These are phyloP conservation scores for Microtus ochrogaster DNA, from an alignment of 2,113 vertebrate genomes.

Conservation along the genomic window DNA sequence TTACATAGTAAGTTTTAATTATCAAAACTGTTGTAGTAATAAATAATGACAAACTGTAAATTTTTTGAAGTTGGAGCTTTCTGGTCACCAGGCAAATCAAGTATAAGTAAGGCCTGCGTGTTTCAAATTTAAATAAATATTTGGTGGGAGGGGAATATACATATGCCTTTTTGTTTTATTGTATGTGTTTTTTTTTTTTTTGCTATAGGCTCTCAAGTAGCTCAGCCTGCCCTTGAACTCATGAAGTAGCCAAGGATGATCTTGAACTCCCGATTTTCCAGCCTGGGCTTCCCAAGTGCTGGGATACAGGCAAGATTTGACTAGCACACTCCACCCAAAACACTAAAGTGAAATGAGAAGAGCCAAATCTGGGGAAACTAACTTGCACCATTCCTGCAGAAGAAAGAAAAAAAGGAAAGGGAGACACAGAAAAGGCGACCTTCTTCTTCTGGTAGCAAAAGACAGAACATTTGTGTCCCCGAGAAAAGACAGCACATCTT, in stretches of 20 bases:
- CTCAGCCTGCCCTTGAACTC: background rate
- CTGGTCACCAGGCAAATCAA: background rate
- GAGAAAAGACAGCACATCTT: background rate
- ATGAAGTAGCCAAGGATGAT: background rate
- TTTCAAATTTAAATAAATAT: background rate
- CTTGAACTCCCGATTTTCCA: background rate
- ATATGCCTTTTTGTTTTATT: background rate
- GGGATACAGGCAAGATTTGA: background rate
- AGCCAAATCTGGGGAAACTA: constrained; percentile 1
- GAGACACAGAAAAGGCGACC: background rate
- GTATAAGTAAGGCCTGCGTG: background rate
- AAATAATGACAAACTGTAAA: constrained; percentile 43
- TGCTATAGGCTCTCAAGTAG: background rate
- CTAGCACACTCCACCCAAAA: background rate
- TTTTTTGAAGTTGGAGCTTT: constrained; percentile 12
- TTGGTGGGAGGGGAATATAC: background rate
- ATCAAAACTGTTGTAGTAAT: background rate
- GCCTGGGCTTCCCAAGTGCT: background rate
- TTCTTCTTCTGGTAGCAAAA: background rate
- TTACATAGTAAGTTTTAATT: constrained; percentile 2
- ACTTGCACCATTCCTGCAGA: constrained; percentile 7
- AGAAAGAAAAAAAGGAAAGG: background rate
- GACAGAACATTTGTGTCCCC: background rate
- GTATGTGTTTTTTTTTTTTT: background rate
- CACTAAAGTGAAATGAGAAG: background rate